Percentiles rank a stretch among this genome's conserved stretches.
phyloP scores from a whole-genome alignment of 2,797 vertebrate genomes.

The Lycodopsis pacificus region DNA sequence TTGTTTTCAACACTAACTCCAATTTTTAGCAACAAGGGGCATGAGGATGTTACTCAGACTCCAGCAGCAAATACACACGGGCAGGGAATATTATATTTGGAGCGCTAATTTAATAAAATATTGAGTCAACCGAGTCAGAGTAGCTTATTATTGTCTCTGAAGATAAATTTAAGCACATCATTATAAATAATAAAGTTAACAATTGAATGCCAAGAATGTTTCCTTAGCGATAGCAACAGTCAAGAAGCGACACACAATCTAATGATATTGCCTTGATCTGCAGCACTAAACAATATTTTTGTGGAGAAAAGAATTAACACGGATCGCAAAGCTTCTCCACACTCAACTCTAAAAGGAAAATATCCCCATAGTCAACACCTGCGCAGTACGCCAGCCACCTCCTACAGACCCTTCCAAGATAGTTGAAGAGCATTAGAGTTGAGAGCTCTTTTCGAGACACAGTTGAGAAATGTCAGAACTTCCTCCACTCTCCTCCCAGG shows the following conservation, averaged over 20 bases:
- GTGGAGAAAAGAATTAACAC: not conserved
- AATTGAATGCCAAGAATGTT: conserved; percentile 3
- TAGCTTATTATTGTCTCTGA: conserved; percentile 17
- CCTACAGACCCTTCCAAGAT: conserved; percentile 47
- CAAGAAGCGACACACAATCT: not conserved
- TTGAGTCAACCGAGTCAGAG: conserved; percentile 11
- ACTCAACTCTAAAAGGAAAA: conserved; percentile 10
- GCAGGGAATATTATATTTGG: conserved; percentile 19
- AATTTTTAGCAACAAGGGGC: conserved; percentile 12
- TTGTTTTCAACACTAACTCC: conserved; percentile 33
- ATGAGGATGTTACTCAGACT: conserved; percentile 11
- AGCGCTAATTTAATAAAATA: conserved; percentile 31
- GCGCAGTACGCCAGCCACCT: conserved; percentile 24
- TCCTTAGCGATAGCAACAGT: not conserved
- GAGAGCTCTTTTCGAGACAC: conserved; percentile 57
- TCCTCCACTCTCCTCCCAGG: conserved; percentile 61
- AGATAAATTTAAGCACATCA: conserved; percentile 28
- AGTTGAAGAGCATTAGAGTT: conserved; percentile 65
- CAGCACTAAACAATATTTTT: not conserved
- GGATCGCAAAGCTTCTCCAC: not conserved
- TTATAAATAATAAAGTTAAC: conserved; percentile 28
- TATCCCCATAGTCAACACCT: conserved; percentile 24
- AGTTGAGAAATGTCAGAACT: conserved; percentile 70
- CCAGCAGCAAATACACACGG: not conserved
- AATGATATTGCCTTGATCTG: not conserved